Evolutionary conservation across 2,113 vertebrate genomes (phyloP), one percentile per base, ranked within the genome.

Genomic region (Actenoides hombroni): DNA sequence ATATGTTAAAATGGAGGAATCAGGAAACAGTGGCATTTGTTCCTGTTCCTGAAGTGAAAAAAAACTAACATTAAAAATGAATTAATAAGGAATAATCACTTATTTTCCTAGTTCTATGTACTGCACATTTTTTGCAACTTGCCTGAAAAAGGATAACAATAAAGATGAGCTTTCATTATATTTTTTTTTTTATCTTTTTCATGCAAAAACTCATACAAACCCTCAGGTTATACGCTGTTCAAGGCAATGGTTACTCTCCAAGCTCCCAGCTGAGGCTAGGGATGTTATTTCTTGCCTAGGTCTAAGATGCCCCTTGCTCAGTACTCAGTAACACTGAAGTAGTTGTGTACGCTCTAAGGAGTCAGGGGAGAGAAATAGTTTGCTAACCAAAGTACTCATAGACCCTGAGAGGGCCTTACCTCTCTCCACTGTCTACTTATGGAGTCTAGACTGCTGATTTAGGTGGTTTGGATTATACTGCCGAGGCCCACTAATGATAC

Each of bases 361-460:
- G 29, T 56, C 28, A 83, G 92, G 35, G 17, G 51, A 86, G 10
- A 88, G 9, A 88, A 95, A 67, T 3, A 88, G 76, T 86, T 94
- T 95, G 54, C 48, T 86, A 81, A 83, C 39, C 77, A 67, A 91
- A 78, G 46, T 54, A 84, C 37, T 86, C n/a, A 67, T 13, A 88
- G 56, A 80, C 19, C 23, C 60, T 91, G 48, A 82, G 51, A 83
- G 14, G 8, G 9, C 8, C 40, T 92, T 92, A 83, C 40, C 37
- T 92, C 37, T 74, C 96, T 94, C 91, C 42, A 49, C 17, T 67
- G 76, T 70, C 92, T 92, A 75, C 73, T 96, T 83, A 80, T 0
- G 2, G 24, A 77, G 86, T 92, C 94, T 90, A 86, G 92, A 88
- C 60, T 95, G 85, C 63, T 97, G 79, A 94, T 92, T 95, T 92